These are phyloP conservation scores for Oxytorus armatus DNA, from an alignment of 2,888 invertebrate genomes.

Conservation along the genomic window DNA sequence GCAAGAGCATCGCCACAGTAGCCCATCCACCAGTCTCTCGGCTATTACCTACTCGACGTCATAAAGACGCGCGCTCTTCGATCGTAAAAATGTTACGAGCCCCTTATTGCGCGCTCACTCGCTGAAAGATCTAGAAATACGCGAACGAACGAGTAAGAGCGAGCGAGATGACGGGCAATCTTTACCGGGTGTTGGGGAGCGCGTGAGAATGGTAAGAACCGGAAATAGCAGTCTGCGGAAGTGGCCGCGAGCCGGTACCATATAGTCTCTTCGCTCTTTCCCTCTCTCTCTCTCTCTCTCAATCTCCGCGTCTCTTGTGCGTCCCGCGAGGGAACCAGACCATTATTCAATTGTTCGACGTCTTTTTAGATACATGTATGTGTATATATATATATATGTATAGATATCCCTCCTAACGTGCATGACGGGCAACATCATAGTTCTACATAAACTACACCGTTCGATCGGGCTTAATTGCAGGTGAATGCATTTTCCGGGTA, in stretches of 20 bases:
- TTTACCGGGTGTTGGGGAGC: constrained; percentile 44
- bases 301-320: constrained; percentile 8
- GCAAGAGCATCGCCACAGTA: constrained; percentile 38
- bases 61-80: constrained; percentile 68
- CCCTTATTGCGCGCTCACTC: constrained; percentile 70
- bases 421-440: constrained; percentile 23
- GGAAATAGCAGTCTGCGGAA: constrained; percentile 76
- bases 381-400: constrained; percentile 14
- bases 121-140: constrained; percentile 65
- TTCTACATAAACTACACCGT: constrained; percentile 48
- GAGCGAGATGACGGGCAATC: constrained; percentile 50
- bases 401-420: constrained; percentile 13
- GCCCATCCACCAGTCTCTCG: constrained; percentile 39
- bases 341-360: constrained; percentile 65
- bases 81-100: constrained; percentile 80
- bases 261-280: constrained; percentile 11
- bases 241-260: constrained; percentile 62
- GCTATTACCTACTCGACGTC: constrained; percentile 50
- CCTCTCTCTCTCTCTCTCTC: constrained; percentile 14
- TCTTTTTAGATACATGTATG: no score
- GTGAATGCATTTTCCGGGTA: constrained; percentile 6
- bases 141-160: constrained; percentile 26
- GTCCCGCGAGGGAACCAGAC: constrained; percentile 40
- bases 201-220: constrained; percentile 68
- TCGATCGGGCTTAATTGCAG: constrained; percentile 61